A percentile compares a stretch with the other conserved stretches of the same genome.
These are phyloP conservation scores for Anarsia innoxiella DNA, from an alignment of 2,888 invertebrate species.

Conservation along the genomic window DNA sequence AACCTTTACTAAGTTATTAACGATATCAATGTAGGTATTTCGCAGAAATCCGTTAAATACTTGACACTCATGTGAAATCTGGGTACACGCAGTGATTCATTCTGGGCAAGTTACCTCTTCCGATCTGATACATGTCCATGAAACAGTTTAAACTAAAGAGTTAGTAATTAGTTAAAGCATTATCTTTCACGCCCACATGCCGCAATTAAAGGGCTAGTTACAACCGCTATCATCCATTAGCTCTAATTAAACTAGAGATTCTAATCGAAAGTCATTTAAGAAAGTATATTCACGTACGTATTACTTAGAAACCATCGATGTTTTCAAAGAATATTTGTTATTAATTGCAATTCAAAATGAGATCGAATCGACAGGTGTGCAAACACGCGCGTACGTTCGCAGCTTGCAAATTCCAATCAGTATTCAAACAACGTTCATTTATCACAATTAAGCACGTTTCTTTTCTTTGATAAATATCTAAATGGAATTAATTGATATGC, in stretches of 20 bases:
- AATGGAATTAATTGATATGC: too few species aligned
- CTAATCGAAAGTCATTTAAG: too few species aligned
- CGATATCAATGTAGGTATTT: too few species aligned
- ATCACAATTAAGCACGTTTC: too few species aligned
- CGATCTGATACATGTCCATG: too few species aligned
- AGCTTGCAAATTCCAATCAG: slow-evolving; percentile 11
- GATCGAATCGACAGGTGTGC: slow-evolving; percentile 15
- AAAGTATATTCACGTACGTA: too few species aligned
- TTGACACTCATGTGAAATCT: too few species aligned
- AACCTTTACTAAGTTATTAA: not conserved
- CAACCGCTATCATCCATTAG: slow-evolving; percentile 1
- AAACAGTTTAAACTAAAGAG: slow-evolving; percentile 32
- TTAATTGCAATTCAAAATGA: slow-evolving; percentile 5
- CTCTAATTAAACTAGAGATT: not conserved
- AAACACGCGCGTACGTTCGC: slow-evolving; percentile 7
- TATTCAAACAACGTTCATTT: slow-evolving; percentile 2
- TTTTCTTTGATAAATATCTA: too few species aligned
- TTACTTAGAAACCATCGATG: not conserved
- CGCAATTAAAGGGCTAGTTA: slow-evolving; percentile 18
- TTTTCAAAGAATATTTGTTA: slow-evolving; percentile 12
- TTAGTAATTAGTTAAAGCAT: too few species aligned
- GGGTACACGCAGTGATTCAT: too few species aligned
- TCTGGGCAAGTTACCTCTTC: too few species aligned
- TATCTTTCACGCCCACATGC: slow-evolving; percentile 19
- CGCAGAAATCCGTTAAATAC: too few species aligned